phyloP scores from a whole-genome alignment of 2,888 invertebrate genomes.

The Callyntrura guangdongensis region DNA sequence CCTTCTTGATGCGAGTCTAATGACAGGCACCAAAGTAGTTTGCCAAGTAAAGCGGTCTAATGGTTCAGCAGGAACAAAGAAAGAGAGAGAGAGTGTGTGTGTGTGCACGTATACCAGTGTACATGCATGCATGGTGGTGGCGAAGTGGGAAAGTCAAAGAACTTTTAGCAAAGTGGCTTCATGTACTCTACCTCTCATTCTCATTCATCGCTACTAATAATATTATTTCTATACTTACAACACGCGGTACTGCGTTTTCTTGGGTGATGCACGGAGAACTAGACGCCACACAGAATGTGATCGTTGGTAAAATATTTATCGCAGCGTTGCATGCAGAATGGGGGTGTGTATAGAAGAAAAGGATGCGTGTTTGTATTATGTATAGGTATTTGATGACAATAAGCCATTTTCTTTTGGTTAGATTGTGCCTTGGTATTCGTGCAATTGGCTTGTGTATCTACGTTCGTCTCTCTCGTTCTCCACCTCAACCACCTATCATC shows the following conservation, averaged over 20 bases:
- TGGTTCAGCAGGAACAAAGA: neutral
- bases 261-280: neutral
- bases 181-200: conserved; percentile 48
- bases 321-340: conserved; percentile 66
- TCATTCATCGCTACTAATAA: conserved; percentile 57
- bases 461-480: too few species aligned
- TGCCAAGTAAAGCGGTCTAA: neutral
- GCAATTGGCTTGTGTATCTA: too few species aligned
- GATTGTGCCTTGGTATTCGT: conserved; percentile 41
- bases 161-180: conserved; percentile 61
- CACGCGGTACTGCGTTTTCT: neutral
- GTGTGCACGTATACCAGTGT: neutral
- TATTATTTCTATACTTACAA: conserved; percentile 11
- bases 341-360: conserved; percentile 37
- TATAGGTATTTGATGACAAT: conserved; percentile 4
- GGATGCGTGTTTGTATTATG: conserved; percentile 35
- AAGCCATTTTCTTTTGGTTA: neutral
- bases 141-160: conserved; percentile 58
- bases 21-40: conserved; percentile 32
- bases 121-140: neutral
- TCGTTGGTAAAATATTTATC: conserved; percentile 60
- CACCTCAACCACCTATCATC: too few species aligned
- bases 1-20: conserved; percentile 35
- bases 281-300: neutral
- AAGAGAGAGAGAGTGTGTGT: neutral